phyloP scores from a whole-genome alignment of 2,888 invertebrate species.

The Tachystola acroxantha region DNA sequence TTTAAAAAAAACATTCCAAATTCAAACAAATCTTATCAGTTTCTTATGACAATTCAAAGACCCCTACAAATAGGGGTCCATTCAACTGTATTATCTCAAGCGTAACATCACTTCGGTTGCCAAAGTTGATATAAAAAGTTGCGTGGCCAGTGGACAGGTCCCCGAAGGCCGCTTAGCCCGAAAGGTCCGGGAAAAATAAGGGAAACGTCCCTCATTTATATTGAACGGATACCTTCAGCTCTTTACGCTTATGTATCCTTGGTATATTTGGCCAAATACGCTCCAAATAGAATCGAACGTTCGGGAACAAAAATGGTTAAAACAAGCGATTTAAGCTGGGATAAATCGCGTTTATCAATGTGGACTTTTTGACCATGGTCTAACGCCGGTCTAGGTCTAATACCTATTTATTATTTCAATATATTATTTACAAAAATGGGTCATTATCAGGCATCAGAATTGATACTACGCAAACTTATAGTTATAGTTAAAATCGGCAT shows the following conservation, averaged over 20 bases:
- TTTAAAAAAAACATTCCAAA: neutral
- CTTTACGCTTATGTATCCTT: slow-evolving; percentile 17
- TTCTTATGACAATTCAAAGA: neutral
- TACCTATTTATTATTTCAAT: too few relatives aligned
- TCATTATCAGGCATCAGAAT: too few relatives aligned
- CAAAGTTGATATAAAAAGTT: slow-evolving; percentile 54
- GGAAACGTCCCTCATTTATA: slow-evolving; percentile 66
- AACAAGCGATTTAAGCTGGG: neutral
- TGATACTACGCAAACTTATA: too few relatives aligned
- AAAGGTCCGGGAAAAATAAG: slow-evolving; percentile 50
- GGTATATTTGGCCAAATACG: slow-evolving; percentile 9
- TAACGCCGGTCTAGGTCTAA: too few relatives aligned
- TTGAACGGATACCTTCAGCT: slow-evolving; percentile 50
- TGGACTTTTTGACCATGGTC: too few relatives aligned
- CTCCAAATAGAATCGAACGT: slow-evolving; percentile 3
- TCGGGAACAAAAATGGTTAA: neutral
- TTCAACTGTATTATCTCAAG: slow-evolving; percentile 45
- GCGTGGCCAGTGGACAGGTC: slow-evolving; percentile 32
- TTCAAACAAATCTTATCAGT: too few relatives aligned
- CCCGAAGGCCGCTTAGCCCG: slow-evolving; percentile 62
- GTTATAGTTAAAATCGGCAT: too few relatives aligned
- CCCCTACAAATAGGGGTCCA: slow-evolving; percentile 26
- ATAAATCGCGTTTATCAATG: too few relatives aligned
- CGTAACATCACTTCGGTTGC: slow-evolving; percentile 36
- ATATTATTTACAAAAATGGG: too few relatives aligned